Conservation (phyloP, 2,113 vertebrate genomes). For the Thalassarche chlororhynchos region DNA sequence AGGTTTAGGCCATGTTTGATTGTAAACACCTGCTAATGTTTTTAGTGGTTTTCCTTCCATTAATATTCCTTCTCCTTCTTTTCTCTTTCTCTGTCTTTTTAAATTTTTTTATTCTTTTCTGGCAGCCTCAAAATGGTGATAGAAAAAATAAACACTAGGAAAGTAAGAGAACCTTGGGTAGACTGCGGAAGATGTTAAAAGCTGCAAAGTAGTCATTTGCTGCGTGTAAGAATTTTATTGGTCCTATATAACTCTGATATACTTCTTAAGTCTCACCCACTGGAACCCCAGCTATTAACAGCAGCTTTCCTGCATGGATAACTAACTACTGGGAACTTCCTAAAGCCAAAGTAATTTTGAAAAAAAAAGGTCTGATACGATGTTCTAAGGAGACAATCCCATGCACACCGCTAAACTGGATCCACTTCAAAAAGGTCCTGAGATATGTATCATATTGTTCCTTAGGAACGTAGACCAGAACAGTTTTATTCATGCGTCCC, state of each 20-base stretch:
- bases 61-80: not conserved
- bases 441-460: not conserved
- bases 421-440: not conserved
- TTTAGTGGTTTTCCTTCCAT: not conserved
- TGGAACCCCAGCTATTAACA: not conserved
- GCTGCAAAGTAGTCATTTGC: not conserved
- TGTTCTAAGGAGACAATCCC: not conserved
- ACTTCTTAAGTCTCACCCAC: not conserved
- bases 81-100: not conserved
- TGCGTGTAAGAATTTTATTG: not conserved
- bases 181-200: not conserved
- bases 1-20: not conserved
- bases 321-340: not conserved
- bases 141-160: not conserved
- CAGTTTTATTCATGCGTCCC: not conserved
- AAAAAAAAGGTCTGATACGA: not conserved
- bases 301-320: not conserved
- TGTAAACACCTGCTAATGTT: conserved; percentile 15
- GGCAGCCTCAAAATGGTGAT: not conserved
- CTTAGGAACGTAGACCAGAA: not conserved
- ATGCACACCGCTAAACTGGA: not conserved
- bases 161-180: not conserved
- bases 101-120: not conserved
- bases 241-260: not conserved
- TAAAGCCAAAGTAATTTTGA: not conserved